Base-by-base conservation (phyloP, 2,888 invertebrate genomes). In the Tridacna gigas region DNA sequence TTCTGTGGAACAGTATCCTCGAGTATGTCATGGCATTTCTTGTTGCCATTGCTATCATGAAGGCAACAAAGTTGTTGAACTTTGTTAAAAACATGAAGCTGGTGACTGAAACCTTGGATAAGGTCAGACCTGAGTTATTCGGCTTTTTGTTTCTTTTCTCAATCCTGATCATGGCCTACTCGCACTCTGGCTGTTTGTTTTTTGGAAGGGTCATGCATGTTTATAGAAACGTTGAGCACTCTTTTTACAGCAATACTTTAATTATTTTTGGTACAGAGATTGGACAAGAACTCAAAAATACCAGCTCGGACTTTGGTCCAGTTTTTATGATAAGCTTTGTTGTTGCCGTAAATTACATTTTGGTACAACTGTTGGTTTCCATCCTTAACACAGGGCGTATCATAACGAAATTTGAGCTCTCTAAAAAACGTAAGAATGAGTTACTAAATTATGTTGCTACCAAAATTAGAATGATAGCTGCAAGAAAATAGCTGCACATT, bases 81-180 rank as follows among this genome's bases (percentile, higher is more conserved):
- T 91, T 90, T 69, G 91, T 89, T 79, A 80, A 76, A 45, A 86
- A 85, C 66, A 86, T 89, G 61, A 82, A 83, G 22, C 69, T 91
- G 25, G 56, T 91, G 11, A 66, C 83, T 12, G 83, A 83, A 15
- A 89, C 90, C 7, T 37, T 92, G 5, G 37, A 74, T 3, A 45
- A 74, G 56, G 74, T 85, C 3, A 81, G 77, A 45, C 48, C 79
- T 11, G 73, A 56, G 25, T 51, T 92, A 4, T 11, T 77, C 12
- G 88, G 82, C 47, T 90, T 89, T 67, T n/a, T 76, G 0, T 26
- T 90, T 5, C 74, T 89, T 67, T 37, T 86, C 15, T 15, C 85
- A 20, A n/a, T 89, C 13, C 74, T 86, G 12, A 56, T 81, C 0
- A 75, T 89, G 20, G 88, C 88, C 20, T 92, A 90, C 84, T 73